phyloP scores from a whole-genome alignment of 2,888 invertebrate genomes.

The Scrobipalpa costella region DNA sequence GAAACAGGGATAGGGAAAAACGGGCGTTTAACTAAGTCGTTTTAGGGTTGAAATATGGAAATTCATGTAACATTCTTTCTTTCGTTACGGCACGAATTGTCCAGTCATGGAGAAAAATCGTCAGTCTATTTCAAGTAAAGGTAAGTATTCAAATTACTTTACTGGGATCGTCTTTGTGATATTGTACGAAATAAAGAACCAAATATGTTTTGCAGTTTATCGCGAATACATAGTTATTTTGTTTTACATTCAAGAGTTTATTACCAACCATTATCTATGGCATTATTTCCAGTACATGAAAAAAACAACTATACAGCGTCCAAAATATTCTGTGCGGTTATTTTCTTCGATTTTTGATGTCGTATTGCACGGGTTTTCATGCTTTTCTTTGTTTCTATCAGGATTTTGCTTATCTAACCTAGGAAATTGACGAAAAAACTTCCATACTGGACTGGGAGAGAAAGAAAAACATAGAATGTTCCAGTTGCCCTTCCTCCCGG shows the following conservation, averaged over 20 bases:
- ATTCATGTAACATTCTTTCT: neutral
- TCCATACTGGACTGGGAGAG: too few species aligned
- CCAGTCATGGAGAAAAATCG: neutral
- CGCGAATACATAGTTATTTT: too few species aligned
- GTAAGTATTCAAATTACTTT: neutral
- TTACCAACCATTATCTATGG: too few species aligned
- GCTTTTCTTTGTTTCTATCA: neutral
- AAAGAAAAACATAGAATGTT: too few species aligned
- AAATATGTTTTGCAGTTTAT: too few species aligned
- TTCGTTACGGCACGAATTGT: neutral
- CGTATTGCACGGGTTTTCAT: neutral
- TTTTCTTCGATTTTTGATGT: neutral
- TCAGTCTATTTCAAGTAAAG: neutral
- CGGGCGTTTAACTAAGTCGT: neutral
- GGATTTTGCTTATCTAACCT: neutral
- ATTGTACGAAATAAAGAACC: too few species aligned
- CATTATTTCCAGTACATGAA: too few species aligned
- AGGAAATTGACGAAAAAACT: neutral
- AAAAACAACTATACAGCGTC: too few species aligned
- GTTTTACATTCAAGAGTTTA: too few species aligned
- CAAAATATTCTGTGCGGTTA: neutral
- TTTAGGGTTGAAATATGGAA: constrained; percentile 10
- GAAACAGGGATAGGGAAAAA: neutral
- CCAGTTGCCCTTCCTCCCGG: too few species aligned
- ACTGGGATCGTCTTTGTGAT: too few species aligned